Conservation (phyloP, 2,113 vertebrate species). For the Dolichallabes microphthalmus region DNA sequence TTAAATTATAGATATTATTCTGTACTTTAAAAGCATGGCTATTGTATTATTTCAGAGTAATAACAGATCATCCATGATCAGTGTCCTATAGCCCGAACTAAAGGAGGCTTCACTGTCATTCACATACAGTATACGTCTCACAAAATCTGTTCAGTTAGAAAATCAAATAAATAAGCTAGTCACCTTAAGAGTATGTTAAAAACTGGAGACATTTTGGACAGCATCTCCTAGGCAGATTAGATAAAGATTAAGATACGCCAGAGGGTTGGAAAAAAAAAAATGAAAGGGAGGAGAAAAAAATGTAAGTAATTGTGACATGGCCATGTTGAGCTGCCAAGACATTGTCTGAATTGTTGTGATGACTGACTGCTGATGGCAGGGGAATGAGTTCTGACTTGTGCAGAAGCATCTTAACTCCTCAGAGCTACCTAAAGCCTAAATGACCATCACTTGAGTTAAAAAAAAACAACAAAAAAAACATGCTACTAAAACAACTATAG, state of each 20-base stretch:
- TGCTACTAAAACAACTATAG: constrained; percentile 5
- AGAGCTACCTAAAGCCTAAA: neutral
- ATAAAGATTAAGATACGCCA: neutral
- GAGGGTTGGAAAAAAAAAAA: neutral
- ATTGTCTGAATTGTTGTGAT: neutral
- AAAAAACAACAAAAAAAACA: neutral
- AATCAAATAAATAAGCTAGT: too few relatives aligned
- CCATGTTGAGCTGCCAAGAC: neutral
- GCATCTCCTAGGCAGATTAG: neutral
- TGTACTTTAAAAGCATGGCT: neutral
- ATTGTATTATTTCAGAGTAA: neutral
- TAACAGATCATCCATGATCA: neutral
- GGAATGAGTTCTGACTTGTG: constrained; percentile 11
- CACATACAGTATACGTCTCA: too few relatives aligned
- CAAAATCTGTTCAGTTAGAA: too few relatives aligned
- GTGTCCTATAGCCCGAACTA: neutral
- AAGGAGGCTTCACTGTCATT: neutral
- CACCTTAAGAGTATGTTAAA: neutral
- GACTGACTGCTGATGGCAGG: constrained; percentile 3
- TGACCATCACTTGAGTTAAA: neutral
- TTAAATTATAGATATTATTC: neutral
- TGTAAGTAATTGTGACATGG: neutral
- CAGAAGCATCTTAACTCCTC: neutral
- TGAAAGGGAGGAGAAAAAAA: neutral
- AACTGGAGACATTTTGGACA: neutral